Evolutionary conservation across 2,113 vertebrate genomes (phyloP), one percentile per base, ranked within the genome.

Genomic region (Crotophaga sulcirostris): DNA sequence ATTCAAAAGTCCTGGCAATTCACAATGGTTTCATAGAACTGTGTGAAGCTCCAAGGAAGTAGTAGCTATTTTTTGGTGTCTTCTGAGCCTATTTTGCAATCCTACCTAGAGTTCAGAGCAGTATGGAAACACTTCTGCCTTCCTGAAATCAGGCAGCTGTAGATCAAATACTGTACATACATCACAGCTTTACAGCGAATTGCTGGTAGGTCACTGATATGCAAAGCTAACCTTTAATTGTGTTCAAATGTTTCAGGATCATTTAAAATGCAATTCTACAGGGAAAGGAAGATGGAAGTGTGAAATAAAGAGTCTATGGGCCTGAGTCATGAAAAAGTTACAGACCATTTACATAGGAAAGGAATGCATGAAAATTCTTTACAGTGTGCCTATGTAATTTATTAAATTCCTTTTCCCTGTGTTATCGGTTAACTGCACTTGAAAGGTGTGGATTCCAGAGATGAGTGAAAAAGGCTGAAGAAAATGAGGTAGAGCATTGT

Each of bases 351-450:
- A 95, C 85, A 97, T 93, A 87, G 96, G 40, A 96, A 95, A 95
- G 95, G 92, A 93, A 96, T 94, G 89, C 93, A 92, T 94, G 96
- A 93, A 93, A 96, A 95, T 96, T 89, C 95, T 94, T 95, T 90
- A 90, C 93, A 91, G 79, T 89, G 63, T 94, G 95, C 76, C 89
- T 94, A 23, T 45, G n/a, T 94, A 97, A 96, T 97, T 97, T 96
- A 96, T 96, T 90, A 90, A 93, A 95, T 95, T 87, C 73, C 70
- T 92, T 93, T 96, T 93, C 64, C 5, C 31, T 59, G 24, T 96
- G 69, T 82, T 94, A 91, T 68, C 23, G 25, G 89, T 96, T 97
- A 96, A 96, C 82, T 83, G 92, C 75, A 95, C 94, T 91, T 87
- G 62, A 91, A 96, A 96, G 68, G 64, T 87, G 44, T 77, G 76